Evolutionary conservation across 2,113 vertebrate genomes (phyloP).

Genomic region (Ictalurus punctatus): DNA sequence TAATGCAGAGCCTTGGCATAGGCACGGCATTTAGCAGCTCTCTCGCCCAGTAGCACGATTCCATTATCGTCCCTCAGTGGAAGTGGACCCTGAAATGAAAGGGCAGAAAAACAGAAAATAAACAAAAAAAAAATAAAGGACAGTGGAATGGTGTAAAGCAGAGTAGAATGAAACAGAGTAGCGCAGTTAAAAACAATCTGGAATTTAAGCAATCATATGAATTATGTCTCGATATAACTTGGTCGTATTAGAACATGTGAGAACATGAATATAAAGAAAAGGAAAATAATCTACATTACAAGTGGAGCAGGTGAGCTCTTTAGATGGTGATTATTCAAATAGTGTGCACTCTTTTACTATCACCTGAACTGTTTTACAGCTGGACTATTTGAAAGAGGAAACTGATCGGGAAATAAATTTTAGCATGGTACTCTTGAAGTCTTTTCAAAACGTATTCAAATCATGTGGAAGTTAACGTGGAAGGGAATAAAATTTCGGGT

Average conservation of each 20-base stretch:
- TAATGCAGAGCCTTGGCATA: constrained; percentile 98
- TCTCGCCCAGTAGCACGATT: constrained; percentile 91
- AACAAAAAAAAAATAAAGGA: not conserved
- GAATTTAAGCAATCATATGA: not conserved
- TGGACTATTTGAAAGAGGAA: not conserved
- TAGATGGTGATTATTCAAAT: not conserved
- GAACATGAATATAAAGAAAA: not conserved
- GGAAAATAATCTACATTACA: constrained; percentile 12
- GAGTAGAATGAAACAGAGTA: not conserved
- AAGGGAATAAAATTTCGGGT: not conserved
- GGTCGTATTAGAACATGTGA: not conserved
- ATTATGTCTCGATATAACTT: not conserved
- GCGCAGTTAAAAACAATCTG: not conserved
- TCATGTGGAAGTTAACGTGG: constrained; percentile 5
- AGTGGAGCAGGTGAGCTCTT: not conserved
- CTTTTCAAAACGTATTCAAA: not conserved
- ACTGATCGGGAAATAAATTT: not conserved
- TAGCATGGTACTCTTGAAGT: constrained; percentile 5
- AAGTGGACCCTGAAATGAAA: constrained; percentile 82
- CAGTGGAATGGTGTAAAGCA: not conserved
- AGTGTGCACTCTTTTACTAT: not conserved
- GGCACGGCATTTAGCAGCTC: constrained; percentile 94
- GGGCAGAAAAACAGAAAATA: not conserved
- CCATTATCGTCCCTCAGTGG: constrained; percentile 96
- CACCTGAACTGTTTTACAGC: not conserved